Percentiles rank a stretch among this genome's conserved stretches.
Evolutionary conservation across 2,113 vertebrate species (phyloP).

Genomic region (Amphiprion percula): DNA sequence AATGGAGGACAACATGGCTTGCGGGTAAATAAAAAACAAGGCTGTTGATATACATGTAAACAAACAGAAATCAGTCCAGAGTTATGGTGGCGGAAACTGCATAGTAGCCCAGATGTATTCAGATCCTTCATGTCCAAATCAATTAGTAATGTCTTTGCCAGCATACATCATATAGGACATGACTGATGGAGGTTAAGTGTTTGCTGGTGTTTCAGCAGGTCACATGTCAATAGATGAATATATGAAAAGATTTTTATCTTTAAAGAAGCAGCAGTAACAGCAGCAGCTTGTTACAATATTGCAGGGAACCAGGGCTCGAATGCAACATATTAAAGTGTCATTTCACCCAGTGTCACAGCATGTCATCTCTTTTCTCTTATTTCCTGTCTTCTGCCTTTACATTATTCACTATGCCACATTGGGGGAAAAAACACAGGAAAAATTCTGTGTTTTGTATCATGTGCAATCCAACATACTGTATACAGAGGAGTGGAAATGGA

Average conservation of each 20-base stretch:
- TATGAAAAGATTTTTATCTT: background rate
- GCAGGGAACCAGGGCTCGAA: background rate
- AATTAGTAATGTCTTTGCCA: conserved; percentile 52
- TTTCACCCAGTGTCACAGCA: too few species aligned
- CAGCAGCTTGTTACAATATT: background rate
- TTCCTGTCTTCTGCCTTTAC: too few species aligned
- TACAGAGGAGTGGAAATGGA: background rate
- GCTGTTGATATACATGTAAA: conserved; percentile 9
- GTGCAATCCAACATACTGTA: background rate
- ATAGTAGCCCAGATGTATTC: conserved; percentile 14
- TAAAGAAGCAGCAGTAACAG: background rate
- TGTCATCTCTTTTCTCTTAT: too few species aligned
- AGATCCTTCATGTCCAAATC: conserved; percentile 39
- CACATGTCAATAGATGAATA: conserved; percentile 11
- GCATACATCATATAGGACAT: conserved; percentile 7
- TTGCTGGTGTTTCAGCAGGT: conserved; percentile 5
- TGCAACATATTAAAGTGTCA: background rate
- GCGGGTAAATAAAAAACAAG: background rate
- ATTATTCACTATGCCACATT: too few species aligned
- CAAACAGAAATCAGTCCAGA: conserved; percentile 18
- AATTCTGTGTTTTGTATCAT: background rate
- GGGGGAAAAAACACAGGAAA: too few species aligned
- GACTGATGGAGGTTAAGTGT: conserved; percentile 50
- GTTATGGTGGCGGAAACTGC: conserved; percentile 1
- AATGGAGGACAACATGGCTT: background rate